These are phyloP conservation scores for Tachystola acroxantha DNA, from an alignment of 2,888 invertebrate genomes.

Conservation along the genomic window DNA sequence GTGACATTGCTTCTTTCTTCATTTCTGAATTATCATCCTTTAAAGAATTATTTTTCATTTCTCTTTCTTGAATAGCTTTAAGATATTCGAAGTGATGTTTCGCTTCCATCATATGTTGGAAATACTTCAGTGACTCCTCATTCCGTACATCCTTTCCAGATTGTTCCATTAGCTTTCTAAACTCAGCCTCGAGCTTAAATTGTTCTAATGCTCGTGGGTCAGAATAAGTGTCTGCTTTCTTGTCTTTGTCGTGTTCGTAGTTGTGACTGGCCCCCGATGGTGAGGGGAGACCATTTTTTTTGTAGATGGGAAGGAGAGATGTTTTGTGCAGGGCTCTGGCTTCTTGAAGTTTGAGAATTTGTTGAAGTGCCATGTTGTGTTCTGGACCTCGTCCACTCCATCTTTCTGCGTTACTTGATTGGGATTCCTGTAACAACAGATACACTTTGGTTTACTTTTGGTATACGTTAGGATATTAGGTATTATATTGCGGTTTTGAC, in stretches of 20 bases:
- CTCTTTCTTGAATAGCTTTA: conserved; percentile 62
- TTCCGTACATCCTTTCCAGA: conserved; percentile 65
- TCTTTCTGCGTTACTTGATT: conserved; percentile 90
- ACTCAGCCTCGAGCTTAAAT: conserved; percentile 77
- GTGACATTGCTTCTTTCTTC: conserved; percentile 54
- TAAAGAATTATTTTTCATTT: conserved; percentile 26
- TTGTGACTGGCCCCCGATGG: conserved; percentile 73
- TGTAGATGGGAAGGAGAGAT: conserved; percentile 70
- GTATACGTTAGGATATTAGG: not conserved
- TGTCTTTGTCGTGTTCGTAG: conserved; percentile 40
- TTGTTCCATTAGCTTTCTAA: conserved; percentile 77
- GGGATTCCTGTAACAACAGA: conserved; percentile 85
- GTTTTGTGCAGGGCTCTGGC: conserved; percentile 84
- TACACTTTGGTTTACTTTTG: not conserved
- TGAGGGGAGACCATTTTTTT: conserved; percentile 68
- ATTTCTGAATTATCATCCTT: conserved; percentile 34
- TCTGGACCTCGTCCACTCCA: conserved; percentile 95
- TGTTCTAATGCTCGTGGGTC: conserved; percentile 67
- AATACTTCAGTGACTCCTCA: conserved; percentile 62
- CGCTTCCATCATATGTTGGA: conserved; percentile 69
- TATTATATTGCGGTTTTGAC: not conserved
- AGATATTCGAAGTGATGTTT: conserved; percentile 62
- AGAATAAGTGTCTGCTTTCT: conserved; percentile 41
- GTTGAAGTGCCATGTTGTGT: conserved; percentile 93
- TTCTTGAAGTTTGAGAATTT: conserved; percentile 93